Conservation (phyloP, 1,140 invertebrate species). For the Anagrus nilaparvatae region DNA sequence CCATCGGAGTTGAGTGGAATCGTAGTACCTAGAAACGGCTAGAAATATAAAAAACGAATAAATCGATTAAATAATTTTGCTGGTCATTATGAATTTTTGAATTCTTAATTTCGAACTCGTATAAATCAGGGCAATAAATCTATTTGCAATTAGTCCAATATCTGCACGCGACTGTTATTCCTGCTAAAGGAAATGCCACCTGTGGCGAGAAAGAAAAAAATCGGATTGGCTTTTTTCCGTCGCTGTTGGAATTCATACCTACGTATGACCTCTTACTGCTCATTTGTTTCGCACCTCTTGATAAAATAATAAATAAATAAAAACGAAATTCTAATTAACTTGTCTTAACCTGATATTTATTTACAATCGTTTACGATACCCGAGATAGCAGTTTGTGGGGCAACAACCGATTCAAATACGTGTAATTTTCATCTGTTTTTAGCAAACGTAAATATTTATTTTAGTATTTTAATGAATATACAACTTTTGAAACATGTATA, state of each 20-base stretch:
- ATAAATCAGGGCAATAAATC: conserved; percentile 39
- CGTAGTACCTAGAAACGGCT: background rate
- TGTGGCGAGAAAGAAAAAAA: conserved; percentile 36
- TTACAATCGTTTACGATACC: background rate
- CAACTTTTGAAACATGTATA: conserved; percentile 4
- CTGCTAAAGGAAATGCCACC: conserved; percentile 21
- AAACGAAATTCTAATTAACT: background rate
- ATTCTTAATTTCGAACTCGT: too few species aligned
- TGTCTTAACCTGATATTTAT: background rate
- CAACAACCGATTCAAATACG: too few species aligned
- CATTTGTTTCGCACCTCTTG: conserved; percentile 10
- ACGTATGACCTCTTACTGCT: background rate
- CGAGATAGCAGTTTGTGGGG: too few species aligned
- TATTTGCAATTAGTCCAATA: conserved; percentile 40
- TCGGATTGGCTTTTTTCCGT: background rate
- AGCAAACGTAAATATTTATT: too few species aligned
- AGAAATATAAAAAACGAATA: background rate
- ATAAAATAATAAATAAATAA: background rate
- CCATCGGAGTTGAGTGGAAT: background rate
- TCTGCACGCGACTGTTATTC: conserved; percentile 33
- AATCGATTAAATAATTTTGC: background rate
- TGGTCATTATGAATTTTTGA: too few species aligned
- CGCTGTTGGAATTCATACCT: background rate
- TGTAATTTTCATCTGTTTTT: too few species aligned
- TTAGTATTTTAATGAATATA: conserved; percentile 5